Base-by-base conservation (phyloP, 2,888 invertebrate genomes). In the Podabrus alpinus region DNA sequence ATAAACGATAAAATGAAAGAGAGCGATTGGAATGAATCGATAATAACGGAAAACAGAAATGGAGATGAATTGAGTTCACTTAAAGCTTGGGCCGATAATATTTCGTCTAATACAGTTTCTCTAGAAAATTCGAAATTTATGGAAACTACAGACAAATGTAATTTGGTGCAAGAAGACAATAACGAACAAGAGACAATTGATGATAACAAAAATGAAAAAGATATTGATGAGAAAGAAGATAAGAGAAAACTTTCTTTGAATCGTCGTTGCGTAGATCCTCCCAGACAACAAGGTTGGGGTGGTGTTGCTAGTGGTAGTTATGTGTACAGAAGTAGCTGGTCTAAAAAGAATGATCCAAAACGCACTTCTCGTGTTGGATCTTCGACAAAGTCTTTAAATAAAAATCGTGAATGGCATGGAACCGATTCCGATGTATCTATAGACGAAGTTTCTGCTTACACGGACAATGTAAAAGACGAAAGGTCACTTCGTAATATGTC, bases 361-460 rank as follows among this genome's bases (percentile, higher is more conserved):
- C 85, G 87, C 66, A 73, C 72, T 21, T 80, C 87, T 79, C 76
- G 88, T 79, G 74, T 88, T 80, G 84, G 84, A 2, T 72, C 73
- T 15, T 77, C 79, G 15, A 79, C 79, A 13, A 83, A 87, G 70
- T 84, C 85, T 4, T 85, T 87, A 2, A 83, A 82, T 0, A 86
- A 86, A 77, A 88, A 88, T 67, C 88, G 88, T 15, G 89, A 89
- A 21, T 89, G 89, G 81, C 89, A 88, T 61, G 90, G 89, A 68
- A 93, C 94, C 13, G 95, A 94, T 83, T 94, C 94, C 0, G 94
- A 94, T 81, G 92, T 92, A 59, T 93, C 94, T 17, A 92, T 92
- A 2, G 95, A 94, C 77, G 94, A 94, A 79, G 88, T 91, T 19
- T 91, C 89, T 19, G 89, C 89, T 82, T 80, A 91, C 81, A 85